phyloP scores from a whole-genome alignment of 2,113 vertebrate genomes.

The Sinocyclocheilus grahami region DNA sequence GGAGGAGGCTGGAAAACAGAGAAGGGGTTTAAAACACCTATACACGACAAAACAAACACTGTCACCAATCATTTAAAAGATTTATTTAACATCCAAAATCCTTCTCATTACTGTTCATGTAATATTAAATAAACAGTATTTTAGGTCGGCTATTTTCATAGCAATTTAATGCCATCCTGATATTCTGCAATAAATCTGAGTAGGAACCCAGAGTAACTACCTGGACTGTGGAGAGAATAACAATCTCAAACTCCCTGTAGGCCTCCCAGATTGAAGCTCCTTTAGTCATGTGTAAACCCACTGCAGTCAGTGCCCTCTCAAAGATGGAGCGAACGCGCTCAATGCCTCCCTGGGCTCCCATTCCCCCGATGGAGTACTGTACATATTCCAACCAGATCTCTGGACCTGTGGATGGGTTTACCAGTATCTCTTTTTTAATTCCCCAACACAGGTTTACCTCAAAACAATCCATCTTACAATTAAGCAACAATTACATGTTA shows the following conservation, averaged over 20 bases:
- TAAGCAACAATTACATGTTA: not conserved
- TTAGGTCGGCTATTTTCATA: not conserved
- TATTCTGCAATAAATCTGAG: not conserved
- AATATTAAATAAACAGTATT: not conserved
- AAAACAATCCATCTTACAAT: slow-evolving; percentile 1
- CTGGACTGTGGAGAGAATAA: slow-evolving; percentile 89
- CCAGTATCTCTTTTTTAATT: not conserved
- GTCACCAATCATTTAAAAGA: too few relatives aligned
- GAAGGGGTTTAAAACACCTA: not conserved
- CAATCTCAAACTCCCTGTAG: slow-evolving; percentile 94
- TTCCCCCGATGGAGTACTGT: slow-evolving; percentile 94
- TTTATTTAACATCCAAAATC: not conserved
- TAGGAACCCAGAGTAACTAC: slow-evolving; percentile 69
- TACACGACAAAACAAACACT: not conserved
- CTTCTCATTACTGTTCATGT: not conserved
- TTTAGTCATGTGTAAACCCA: slow-evolving; percentile 92
- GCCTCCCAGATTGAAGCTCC: slow-evolving; percentile 92
- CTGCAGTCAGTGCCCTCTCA: slow-evolving; percentile 87
- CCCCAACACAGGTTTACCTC: not conserved
- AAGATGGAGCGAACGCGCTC: slow-evolving; percentile 88
- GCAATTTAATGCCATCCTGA: not conserved
- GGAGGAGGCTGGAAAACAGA: slow-evolving; percentile 81
- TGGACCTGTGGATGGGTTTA: slow-evolving; percentile 79
- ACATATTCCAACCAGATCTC: slow-evolving; percentile 98
- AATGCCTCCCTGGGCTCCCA: slow-evolving; percentile 89